A percentile compares a stretch with the other conserved stretches of the same genome.
phyloP scores from a whole-genome alignment of 2,888 invertebrate genomes.

The Chymomyza fuscimana region DNA sequence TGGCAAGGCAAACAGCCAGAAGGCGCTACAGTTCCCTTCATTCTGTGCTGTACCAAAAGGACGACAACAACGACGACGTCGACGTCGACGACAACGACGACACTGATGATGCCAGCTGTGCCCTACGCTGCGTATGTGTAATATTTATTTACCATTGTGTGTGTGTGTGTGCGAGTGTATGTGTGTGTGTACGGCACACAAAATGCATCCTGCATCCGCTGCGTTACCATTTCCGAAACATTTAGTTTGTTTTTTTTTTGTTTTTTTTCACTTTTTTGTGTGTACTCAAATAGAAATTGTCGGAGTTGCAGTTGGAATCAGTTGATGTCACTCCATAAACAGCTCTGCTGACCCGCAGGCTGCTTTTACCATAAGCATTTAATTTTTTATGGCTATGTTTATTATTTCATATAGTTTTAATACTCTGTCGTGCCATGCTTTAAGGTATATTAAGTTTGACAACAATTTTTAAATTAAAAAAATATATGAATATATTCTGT shows the following conservation, averaged over 20 bases:
- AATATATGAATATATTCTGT: too few relatives aligned
- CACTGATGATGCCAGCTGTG: conserved; percentile 59
- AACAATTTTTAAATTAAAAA: neutral
- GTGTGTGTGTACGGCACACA: conserved; percentile 34
- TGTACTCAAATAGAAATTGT: conserved; percentile 14
- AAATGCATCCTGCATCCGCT: conserved; percentile 63
- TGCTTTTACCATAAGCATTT: conserved; percentile 8
- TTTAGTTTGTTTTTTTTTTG: conserved; percentile 41
- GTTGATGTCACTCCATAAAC: conserved; percentile 38
- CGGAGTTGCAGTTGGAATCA: conserved; percentile 58
- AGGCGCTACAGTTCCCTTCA: neutral
- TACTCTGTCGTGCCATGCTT: neutral
- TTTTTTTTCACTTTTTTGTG: neutral
- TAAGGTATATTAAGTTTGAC: neutral
- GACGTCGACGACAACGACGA: neutral
- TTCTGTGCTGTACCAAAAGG: neutral
- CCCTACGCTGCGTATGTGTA: conserved; percentile 48
- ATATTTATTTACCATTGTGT: conserved; percentile 14
- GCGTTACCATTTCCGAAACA: conserved; percentile 71
- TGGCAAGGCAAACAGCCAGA: neutral
- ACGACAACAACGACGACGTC: neutral
- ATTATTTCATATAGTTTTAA: neutral
- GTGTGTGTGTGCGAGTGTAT: conserved; percentile 7
- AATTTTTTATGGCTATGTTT: conserved; percentile 8
- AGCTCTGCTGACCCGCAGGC: conserved; percentile 21